Evolutionary conservation across 1,140 invertebrate species (phyloP).

Genomic region (Musca vetustissima): DNA sequence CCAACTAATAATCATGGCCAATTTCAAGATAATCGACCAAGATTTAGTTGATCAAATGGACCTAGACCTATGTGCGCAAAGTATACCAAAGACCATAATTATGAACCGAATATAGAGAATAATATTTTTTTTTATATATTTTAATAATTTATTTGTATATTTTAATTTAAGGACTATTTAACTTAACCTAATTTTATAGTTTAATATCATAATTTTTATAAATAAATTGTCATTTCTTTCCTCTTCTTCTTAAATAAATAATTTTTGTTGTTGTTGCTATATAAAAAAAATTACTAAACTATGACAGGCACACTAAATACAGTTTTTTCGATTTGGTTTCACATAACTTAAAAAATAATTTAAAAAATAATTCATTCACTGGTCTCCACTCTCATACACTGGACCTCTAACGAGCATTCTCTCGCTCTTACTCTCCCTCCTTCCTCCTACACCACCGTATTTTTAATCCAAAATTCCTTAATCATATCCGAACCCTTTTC

Average conservation of each 20-base stretch:
- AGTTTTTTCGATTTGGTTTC: conserved; percentile 8
- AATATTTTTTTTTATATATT: neutral
- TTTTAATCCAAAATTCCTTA: conserved; percentile 74
- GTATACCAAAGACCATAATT: too few species aligned
- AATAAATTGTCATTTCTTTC: neutral
- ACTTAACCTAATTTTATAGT: neutral
- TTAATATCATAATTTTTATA: neutral
- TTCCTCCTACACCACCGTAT: conserved; percentile 42
- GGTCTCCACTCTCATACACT: too few species aligned
- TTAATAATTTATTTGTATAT: neutral
- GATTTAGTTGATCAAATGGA: too few species aligned
- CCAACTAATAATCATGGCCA: too few species aligned
- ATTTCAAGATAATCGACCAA: too few species aligned
- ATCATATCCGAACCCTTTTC: too few species aligned
- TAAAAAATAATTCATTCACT: conserved; percentile 13
- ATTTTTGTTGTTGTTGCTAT: neutral
- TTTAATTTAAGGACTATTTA: neutral
- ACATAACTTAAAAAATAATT: conserved; percentile 10
- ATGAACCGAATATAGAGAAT: too few species aligned
- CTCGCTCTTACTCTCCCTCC: neutral
- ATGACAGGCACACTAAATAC: conserved; percentile 2
- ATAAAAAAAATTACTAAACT: conserved; percentile 10
- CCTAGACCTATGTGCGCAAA: too few species aligned
- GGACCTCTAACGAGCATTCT: too few species aligned
- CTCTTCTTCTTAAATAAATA: conserved; percentile 5